A percentile compares a stretch with the other conserved stretches of the same genome.
phyloP scores from a whole-genome alignment of 2,888 invertebrate genomes.

The Caenorhabditis panamensis region DNA sequence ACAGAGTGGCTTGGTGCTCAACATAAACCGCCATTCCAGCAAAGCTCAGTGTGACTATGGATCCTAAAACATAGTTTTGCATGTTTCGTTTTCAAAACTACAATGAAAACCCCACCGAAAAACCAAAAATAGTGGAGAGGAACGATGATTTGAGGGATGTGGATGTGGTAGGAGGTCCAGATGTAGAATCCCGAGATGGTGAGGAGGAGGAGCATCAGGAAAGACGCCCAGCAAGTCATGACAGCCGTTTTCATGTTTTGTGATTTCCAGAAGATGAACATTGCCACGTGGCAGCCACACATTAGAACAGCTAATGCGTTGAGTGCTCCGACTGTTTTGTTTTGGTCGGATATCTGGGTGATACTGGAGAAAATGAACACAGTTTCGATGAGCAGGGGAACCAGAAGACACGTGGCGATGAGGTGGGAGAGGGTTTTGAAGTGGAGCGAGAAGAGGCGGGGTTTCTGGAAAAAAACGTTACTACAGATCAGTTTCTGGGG shows the following conservation, averaged over 20 bases:
- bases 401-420: background rate
- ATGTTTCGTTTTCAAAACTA: background rate
- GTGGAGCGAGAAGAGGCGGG: constrained; percentile 2
- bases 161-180: background rate
- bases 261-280: background rate
- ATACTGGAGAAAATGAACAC: background rate
- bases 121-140: background rate
- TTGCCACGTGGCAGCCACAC: background rate
- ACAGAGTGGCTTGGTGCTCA: background rate
- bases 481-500: background rate
- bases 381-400: background rate
- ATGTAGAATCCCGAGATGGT: background rate
- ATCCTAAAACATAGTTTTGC: too few relatives aligned
- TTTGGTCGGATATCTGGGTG: background rate
- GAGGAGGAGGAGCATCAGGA: background rate
- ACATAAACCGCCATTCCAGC: background rate
- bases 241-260: background rate
- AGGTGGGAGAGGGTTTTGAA: constrained; percentile 11
- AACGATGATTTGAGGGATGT: background rate
- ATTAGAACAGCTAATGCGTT: background rate
- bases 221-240: background rate
- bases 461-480: constrained; percentile 2
- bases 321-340: background rate
- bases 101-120: background rate
- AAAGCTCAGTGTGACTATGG: background rate